Percentiles rank a stretch among this genome's conserved stretches.
phyloP scores from a whole-genome alignment of 1,140 invertebrate species.

The Hycleus phaleratus region DNA sequence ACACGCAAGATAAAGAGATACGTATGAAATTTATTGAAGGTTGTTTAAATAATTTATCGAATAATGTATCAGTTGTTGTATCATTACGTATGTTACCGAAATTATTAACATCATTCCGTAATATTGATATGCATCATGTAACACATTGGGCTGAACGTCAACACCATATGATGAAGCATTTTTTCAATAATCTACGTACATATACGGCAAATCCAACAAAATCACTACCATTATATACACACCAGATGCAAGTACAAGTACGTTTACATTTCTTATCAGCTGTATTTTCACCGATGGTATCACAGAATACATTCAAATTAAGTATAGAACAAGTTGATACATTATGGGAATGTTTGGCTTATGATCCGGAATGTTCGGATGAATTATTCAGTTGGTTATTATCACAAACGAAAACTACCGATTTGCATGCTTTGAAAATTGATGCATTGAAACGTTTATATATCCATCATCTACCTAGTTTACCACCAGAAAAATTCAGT shows the following conservation, averaged over 20 bases:
- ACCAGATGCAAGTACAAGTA: conserved; percentile 85
- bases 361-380: conserved; percentile 74
- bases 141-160: conserved; percentile 86
- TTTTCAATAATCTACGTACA: conserved; percentile 76
- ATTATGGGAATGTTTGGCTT: conserved; percentile 83
- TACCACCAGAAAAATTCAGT: conserved; percentile 80
- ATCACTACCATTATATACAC: conserved; percentile 57
- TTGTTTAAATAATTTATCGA: conserved; percentile 82
- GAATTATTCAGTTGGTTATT: conserved; percentile 89
- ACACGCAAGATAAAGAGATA: conserved; percentile 78
- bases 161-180: conserved; percentile 84
- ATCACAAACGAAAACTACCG: conserved; percentile 81
- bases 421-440: conserved; percentile 79
- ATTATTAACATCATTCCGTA: conserved; percentile 81
- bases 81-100: conserved; percentile 83
- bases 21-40: conserved; percentile 92
- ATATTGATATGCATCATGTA: conserved; percentile 71
- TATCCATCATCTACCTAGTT: conserved; percentile 77
- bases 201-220: conserved; percentile 44
- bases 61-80: conserved; percentile 51
- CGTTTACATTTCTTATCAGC: conserved; percentile 85
- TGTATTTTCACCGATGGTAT: conserved; percentile 83
- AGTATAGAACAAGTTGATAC: conserved; percentile 83
- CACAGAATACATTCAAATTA: conserved; percentile 81
- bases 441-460: conserved; percentile 84